Evolutionary conservation across 2,888 invertebrate species (phyloP).

Genomic region (Lepidochitona cinerea): DNA sequence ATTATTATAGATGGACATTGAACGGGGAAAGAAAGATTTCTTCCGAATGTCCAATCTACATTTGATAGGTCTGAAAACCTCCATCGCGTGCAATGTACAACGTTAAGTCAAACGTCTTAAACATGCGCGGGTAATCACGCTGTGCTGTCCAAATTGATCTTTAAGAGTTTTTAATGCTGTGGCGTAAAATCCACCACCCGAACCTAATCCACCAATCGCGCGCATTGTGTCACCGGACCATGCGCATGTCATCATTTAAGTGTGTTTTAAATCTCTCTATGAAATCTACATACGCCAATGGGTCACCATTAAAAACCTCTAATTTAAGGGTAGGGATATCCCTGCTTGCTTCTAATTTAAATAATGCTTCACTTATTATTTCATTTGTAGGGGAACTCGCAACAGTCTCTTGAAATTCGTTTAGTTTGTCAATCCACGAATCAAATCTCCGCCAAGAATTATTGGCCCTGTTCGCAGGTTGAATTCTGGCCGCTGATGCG

Average conservation of each 20-base stretch:
- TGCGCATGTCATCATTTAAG: constrained; percentile 8
- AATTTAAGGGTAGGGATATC: neutral
- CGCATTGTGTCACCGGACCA: constrained; percentile 6
- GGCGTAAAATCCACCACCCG: constrained; percentile 5
- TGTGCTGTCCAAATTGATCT: constrained; percentile 15
- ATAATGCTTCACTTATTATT: constrained; percentile 1
- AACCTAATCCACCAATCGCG: constrained; percentile 9
- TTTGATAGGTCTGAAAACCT: no score
- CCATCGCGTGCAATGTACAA: no score
- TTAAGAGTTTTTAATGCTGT: constrained; percentile 12
- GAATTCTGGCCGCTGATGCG: no score
- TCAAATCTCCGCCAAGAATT: neutral
- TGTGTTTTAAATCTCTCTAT: constrained; percentile 18
- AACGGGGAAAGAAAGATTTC: no score
- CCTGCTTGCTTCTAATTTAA: no score
- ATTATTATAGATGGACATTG: no score
- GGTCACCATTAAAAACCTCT: neutral
- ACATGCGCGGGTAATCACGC: constrained; percentile 6
- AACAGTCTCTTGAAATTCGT: constrained; percentile 1
- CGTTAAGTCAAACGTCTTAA: constrained; percentile 10
- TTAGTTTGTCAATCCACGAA: constrained; percentile 9
- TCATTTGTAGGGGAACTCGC: neutral
- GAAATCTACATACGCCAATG: constrained; percentile 14
- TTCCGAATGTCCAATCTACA: no score
- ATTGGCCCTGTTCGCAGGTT: no score